Evolutionary conservation across 2,113 vertebrate genomes (phyloP), one percentile per base, ranked within the genome.

Genomic region (Eulacestoma nigropectus): DNA sequence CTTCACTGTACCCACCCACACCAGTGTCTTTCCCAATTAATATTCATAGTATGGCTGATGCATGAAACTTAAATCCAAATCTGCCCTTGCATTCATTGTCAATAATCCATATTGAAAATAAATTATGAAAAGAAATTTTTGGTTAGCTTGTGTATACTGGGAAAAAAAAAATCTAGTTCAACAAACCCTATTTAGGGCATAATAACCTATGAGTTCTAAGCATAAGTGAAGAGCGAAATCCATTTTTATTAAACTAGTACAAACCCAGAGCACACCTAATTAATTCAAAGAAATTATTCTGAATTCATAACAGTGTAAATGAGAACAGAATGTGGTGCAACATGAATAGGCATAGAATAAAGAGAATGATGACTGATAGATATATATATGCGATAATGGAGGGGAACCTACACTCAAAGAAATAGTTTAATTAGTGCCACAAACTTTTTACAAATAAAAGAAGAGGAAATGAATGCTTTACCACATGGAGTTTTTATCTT

Each of bases 401-500:
- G 13, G 16, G 29, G 56, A 83, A 68, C 44, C 13, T 83, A 55
- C 27, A 76, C 12, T 56, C 39, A 67, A 84, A 85, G 10, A 91
- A 92, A 80, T 42, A 57, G 29, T 90, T 74, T 62, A 80, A 91
- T 75, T 81, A 93, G 12, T 68, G 69, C 20, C 64, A 92, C 49
- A 75, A 94, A 88, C 33, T 52, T 92, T 85, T 80, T 85, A 89
- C 17, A 92, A 84, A 86, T 62, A 78, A 81, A 81, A 87, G 69
- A 90, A 65, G 35, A 91, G 39, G 22, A 96, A 94, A 94, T 63
- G 1, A 88, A 83, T 52, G 22, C 47, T 92, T 94, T 70, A 76
- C 53, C 10, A 76, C 22, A 41, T 12, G 29, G 14, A 77, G 19
- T 13, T 93, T 94, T 91, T 82, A 64, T 85, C 93, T 97, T 98